Evolutionary conservation across 2,113 vertebrate genomes (phyloP).

Genomic region (Macaca fascicularis): DNA sequence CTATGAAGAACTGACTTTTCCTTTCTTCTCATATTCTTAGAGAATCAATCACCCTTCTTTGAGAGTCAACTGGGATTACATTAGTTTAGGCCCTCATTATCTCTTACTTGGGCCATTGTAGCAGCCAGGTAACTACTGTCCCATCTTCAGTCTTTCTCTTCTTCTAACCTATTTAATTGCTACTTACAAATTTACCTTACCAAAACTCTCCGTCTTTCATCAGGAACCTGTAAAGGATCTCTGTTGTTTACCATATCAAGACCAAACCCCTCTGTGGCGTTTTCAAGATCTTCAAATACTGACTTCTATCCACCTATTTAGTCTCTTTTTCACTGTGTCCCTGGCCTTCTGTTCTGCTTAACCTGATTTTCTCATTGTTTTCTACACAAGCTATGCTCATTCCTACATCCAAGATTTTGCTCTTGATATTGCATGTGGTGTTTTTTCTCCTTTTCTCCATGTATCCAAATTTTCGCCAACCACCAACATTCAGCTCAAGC

Average conservation of each 20-base stretch:
- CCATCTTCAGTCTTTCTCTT: not conserved
- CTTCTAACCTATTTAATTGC: not conserved
- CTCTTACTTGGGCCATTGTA: not conserved
- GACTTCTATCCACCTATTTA: not conserved
- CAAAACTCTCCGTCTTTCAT: not conserved
- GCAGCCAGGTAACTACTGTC: not conserved
- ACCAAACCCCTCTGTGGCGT: not conserved
- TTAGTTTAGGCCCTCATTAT: not conserved
- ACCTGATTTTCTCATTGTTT: not conserved
- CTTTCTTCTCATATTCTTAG: not conserved
- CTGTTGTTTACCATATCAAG: not conserved
- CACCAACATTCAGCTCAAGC: not conserved
- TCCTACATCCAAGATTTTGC: not conserved
- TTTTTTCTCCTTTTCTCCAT: not conserved
- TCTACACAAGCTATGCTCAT: not conserved
- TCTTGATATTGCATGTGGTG: not conserved
- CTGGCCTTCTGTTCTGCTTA: not conserved
- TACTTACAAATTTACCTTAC: not conserved
- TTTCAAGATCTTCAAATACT: not conserved
- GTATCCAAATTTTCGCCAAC: not conserved
- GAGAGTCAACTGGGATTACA: not conserved
- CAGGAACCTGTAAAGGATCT: not conserved
- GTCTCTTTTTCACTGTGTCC: not conserved
- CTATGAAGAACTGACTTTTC: not conserved
- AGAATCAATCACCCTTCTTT: not conserved